Conservation (phyloP, 2,797 vertebrate species). For the Danio albolineatus region DNA sequence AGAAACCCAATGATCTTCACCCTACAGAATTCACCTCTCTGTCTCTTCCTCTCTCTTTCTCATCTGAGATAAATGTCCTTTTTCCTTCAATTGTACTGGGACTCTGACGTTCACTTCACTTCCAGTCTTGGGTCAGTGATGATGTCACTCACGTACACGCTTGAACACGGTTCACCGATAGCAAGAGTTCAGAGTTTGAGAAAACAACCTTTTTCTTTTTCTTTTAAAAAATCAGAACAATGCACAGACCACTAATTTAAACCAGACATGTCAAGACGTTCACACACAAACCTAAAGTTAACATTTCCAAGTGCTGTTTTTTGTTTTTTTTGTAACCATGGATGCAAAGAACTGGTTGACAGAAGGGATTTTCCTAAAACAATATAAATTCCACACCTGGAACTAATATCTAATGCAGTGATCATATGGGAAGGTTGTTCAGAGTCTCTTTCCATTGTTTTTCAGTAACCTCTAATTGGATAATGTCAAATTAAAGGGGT, state of each 20-base stretch:
- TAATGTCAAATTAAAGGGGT: constrained; percentile 7
- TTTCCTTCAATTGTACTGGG: constrained; percentile 52
- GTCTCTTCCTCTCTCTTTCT: constrained; percentile 33
- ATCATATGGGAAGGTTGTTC: neutral
- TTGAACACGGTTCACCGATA: constrained; percentile 28
- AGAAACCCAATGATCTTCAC: constrained; percentile 19
- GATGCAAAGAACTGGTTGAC: constrained; percentile 54
- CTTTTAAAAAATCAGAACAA: constrained; percentile 27
- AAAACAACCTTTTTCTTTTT: constrained; percentile 35
- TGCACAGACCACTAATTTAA: constrained; percentile 40
- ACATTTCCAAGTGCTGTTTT: constrained; percentile 22
- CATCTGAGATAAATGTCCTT: constrained; percentile 50
- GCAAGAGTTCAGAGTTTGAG: constrained; percentile 27
- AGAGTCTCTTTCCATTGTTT: constrained; percentile 18
- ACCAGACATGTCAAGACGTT: constrained; percentile 43
- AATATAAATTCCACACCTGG: constrained; percentile 49
- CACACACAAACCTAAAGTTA: constrained; percentile 12
- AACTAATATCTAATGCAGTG: constrained; percentile 38
- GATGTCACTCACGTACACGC: constrained; percentile 34
- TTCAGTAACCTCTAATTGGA: constrained; percentile 9
- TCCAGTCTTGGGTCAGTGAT: constrained; percentile 30
- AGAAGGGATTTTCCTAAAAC: constrained; percentile 59
- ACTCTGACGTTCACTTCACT: constrained; percentile 50
- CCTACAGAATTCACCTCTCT: constrained; percentile 29
- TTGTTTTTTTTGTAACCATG: constrained; percentile 34